Conservation (phyloP, 2,888 invertebrate genomes). For the Drosophila neonasuta region DNA sequence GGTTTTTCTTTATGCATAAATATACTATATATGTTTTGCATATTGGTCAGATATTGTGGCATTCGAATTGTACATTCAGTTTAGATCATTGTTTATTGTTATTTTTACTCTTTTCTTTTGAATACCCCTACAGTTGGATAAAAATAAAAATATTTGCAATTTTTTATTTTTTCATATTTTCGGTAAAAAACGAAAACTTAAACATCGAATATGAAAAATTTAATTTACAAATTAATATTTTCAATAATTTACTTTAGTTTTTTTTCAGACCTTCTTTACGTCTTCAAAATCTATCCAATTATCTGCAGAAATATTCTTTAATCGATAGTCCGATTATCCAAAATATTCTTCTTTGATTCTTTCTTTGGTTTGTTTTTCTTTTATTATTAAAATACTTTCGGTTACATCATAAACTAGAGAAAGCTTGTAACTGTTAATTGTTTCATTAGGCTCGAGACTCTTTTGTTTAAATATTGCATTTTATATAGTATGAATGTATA, state of each 20-base stretch:
- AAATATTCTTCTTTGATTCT: background rate
- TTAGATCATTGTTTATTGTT: conserved; percentile 55
- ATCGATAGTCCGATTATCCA: conserved; percentile 27
- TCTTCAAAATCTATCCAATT: background rate
- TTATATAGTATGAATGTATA: conserved; percentile 19
- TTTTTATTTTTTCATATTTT: too few species aligned
- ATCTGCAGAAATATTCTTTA: conserved; percentile 21
- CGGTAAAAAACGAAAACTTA: too few species aligned
- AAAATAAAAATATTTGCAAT: too few species aligned
- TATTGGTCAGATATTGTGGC: conserved; percentile 75
- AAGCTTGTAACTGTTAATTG: conserved; percentile 17
- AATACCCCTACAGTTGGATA: conserved; percentile 11
- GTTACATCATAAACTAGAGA: conserved; percentile 23
- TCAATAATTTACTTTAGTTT: background rate
- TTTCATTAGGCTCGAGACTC: conserved; percentile 9
- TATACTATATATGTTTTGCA: conserved; percentile 53
- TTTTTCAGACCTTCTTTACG: background rate
- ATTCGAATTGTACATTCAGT: conserved; percentile 72
- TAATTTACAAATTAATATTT: background rate
- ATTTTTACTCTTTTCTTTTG: conserved; percentile 18
- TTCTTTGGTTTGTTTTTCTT: background rate
- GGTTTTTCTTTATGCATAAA: conserved; percentile 47
- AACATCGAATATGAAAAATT: too few species aligned
- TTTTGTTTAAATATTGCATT: conserved; percentile 32
- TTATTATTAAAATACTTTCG: conserved; percentile 30